Evolutionary conservation across 2,888 invertebrate species (phyloP), one percentile per base, ranked within the genome.

Genomic region (Netelia virgata): DNA sequence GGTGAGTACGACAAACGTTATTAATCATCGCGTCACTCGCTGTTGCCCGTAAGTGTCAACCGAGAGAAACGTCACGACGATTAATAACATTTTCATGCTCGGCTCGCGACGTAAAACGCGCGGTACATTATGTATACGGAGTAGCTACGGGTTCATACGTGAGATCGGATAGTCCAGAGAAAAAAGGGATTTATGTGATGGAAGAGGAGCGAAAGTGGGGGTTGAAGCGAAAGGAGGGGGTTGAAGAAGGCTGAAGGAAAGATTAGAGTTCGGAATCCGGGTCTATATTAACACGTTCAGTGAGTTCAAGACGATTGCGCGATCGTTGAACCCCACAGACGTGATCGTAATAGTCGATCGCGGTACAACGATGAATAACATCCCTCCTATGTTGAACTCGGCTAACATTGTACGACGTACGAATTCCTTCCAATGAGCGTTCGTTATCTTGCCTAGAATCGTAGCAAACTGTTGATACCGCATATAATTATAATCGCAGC

Each of bases 21-120:
- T 88, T 88, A 89, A 89, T 88, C 88, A 86, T 57, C 64, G 77
- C 43, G 83, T 41, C 28, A 18, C 41, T 41, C 50, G 57, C 75
- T 47, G 28, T 66, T 36, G 73, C 43, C 28, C 20, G 63, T 50
- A 14, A 77, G 64, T 77, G 57, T 55, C 75, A 66, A 75, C 70
- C 75, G 36, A 47, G 66, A 76, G 61, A 78, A 85, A 70, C 50
- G 82, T 70, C 83, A 23, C 78, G 78, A 85, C 84, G 88, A 89
- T 88, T 89, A 89, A 90, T 89, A 90, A 88, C 85, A 88, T 90
- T 89, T 88, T 87, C 87, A 88, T 84, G 83, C 87, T 75, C 64
- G 57, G 55, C 50, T 70, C 73, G n/a, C n/a, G 55, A 28, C 36
- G 20, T 23, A 50, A 61, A 74, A 50, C 16, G 47, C 55, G 16